Percentiles rank a stretch among this genome's conserved stretches.
These are phyloP conservation scores for Falcaria lacertinaria DNA, from an alignment of 2,888 invertebrate genomes.

Conservation along the genomic window DNA sequence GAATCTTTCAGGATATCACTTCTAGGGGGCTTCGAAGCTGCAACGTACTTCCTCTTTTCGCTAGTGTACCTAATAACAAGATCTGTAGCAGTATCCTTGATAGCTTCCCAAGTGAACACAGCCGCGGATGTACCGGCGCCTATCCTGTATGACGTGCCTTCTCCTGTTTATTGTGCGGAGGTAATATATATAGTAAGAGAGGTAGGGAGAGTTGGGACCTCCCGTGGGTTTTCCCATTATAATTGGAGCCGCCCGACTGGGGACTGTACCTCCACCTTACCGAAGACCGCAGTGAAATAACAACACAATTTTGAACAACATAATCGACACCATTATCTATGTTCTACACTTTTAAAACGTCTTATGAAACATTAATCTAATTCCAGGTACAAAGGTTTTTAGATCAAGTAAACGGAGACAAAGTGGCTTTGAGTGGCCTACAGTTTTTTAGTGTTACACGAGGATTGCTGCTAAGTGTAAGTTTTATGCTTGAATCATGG, in stretches of 20 bases:
- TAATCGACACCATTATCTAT: too few relatives aligned
- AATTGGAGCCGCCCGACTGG: too few relatives aligned
- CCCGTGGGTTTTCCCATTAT: too few relatives aligned
- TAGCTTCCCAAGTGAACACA: constrained; percentile 77
- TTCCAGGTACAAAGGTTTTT: constrained; percentile 80
- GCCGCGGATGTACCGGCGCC: constrained; percentile 74
- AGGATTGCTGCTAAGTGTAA: constrained; percentile 77
- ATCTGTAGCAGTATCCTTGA: constrained; percentile 78
- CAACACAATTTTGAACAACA: too few relatives aligned
- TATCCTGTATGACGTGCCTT: constrained; percentile 80
- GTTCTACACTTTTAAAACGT: too few relatives aligned
- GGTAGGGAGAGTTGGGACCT: too few relatives aligned
- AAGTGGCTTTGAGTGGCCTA: constrained; percentile 73
- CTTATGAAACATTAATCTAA: constrained; percentile 7
- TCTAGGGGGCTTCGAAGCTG: constrained; percentile 73
- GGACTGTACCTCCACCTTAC: too few relatives aligned
- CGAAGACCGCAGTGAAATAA: too few relatives aligned
- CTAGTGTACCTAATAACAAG: constrained; percentile 81
- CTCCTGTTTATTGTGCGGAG: constrained; percentile 79
- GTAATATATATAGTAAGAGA: constrained; percentile 48
- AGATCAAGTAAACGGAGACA: constrained; percentile 79
- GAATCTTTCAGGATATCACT: constrained; percentile 48
- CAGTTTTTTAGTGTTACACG: constrained; percentile 79
- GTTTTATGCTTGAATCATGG: constrained; percentile 14
- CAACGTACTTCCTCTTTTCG: constrained; percentile 82